Conservation (phyloP, 2,888 invertebrate genomes). For the Drosophila meridiana region DNA sequence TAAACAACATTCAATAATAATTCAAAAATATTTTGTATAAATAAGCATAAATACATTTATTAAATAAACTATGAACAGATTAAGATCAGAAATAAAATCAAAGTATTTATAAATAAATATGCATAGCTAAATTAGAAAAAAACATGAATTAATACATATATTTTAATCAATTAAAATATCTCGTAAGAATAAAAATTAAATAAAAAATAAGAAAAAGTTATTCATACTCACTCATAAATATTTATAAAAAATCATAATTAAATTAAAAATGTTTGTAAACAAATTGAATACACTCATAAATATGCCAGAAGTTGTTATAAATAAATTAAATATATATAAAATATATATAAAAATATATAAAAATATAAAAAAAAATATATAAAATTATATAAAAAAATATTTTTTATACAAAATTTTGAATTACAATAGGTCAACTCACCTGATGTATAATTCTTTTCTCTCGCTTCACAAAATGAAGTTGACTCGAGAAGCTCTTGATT, state of each 20-base stretch:
- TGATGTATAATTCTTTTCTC: conserved; percentile 35
- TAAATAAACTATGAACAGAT: neutral
- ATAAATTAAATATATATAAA: neutral
- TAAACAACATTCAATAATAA: neutral
- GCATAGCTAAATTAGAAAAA: neutral
- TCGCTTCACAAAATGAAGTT: conserved; percentile 9
- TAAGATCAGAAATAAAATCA: neutral
- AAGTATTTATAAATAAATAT: no score
- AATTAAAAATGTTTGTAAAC: neutral
- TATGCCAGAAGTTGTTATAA: no score
- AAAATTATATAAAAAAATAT: no score
- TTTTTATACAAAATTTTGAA: no score
- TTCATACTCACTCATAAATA: neutral
- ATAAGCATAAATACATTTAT: neutral
- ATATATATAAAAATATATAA: neutral
- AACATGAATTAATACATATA: no score
- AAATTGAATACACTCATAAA: no score
- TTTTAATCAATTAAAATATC: neutral
- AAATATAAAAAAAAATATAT: neutral
- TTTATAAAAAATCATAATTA: neutral
- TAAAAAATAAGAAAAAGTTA: neutral
- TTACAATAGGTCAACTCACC: conserved; percentile 35
- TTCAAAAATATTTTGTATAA: neutral
- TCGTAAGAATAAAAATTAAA: neutral
- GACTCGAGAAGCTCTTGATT: conserved; percentile 24